phyloP scores from a whole-genome alignment of 2,797 vertebrate species.

The Alauda arvensis region DNA sequence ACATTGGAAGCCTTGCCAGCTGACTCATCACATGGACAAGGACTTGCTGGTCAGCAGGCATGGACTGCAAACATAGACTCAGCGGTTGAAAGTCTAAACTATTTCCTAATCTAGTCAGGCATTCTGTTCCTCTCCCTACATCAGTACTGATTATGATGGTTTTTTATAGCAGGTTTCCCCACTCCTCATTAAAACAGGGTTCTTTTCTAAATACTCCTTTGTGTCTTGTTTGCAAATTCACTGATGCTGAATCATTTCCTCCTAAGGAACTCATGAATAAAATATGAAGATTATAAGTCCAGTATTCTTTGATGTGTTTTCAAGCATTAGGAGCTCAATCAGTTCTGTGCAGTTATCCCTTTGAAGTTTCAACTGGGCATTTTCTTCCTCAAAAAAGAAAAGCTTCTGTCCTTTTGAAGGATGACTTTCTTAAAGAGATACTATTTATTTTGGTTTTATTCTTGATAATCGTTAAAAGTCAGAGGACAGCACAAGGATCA shows the following conservation, averaged over 20 bases:
- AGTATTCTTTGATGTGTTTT: slow-evolving; percentile 48
- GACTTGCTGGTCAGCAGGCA: not conserved
- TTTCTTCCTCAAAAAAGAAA: not conserved
- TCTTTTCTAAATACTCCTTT: not conserved
- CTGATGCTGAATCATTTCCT: not conserved
- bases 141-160: not conserved
- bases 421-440: not conserved
- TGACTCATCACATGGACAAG: not conserved
- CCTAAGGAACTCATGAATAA: slow-evolving; percentile 42
- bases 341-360: not conserved
- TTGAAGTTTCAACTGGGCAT: slow-evolving; percentile 46
- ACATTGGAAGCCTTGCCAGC: not conserved
- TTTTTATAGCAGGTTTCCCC: not conserved
- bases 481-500: not conserved
- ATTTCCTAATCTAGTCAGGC: not conserved
- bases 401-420: not conserved
- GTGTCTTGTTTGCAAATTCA: slow-evolving; percentile 36
- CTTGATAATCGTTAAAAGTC: not conserved
- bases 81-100: not conserved
- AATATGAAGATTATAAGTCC: slow-evolving; percentile 21
- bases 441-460: not conserved
- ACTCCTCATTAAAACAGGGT: not conserved
- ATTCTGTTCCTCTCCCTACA: not conserved
- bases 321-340: slow-evolving; percentile 30
- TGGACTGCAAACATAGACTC: not conserved